Percentiles rank a stretch among this genome's conserved stretches.
phyloP scores from a whole-genome alignment of 1,140 invertebrate species.

The Homalodisca vitripennis region DNA sequence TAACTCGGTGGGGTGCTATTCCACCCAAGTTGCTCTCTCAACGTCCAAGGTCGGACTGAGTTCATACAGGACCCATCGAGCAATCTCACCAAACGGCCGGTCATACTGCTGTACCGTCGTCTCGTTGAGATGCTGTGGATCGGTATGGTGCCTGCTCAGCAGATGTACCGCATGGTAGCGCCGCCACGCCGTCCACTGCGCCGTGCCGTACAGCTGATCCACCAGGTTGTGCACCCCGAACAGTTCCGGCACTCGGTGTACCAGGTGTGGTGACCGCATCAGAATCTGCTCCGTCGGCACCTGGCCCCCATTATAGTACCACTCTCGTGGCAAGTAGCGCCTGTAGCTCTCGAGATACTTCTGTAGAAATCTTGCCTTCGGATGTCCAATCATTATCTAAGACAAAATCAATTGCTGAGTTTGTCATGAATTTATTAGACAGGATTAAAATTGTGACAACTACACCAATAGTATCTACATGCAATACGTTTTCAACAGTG shows the following conservation, averaged over 20 bases:
- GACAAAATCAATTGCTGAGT: too few relatives aligned
- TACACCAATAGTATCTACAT: too few relatives aligned
- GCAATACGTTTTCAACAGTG: too few relatives aligned
- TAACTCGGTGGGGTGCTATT: too few relatives aligned
- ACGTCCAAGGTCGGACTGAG: slow-evolving; percentile 40
- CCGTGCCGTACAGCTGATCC: slow-evolving; percentile 37
- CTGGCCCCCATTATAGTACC: slow-evolving; percentile 48
- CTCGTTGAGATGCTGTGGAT: slow-evolving; percentile 39
- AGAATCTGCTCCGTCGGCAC: slow-evolving; percentile 43
- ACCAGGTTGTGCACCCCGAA: slow-evolving; percentile 44
- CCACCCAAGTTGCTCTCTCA: too few relatives aligned
- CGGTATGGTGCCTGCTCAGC: slow-evolving; percentile 39
- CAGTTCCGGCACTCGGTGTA: slow-evolving; percentile 40
- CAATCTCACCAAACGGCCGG: slow-evolving; percentile 42
- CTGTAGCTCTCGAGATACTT: slow-evolving; percentile 45
- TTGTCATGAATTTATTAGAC: too few relatives aligned
- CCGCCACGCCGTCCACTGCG: slow-evolving; percentile 38
- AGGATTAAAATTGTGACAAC: too few relatives aligned
- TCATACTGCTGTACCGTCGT: slow-evolving; percentile 36
- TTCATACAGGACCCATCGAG: slow-evolving; percentile 39
- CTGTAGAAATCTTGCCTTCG: slow-evolving; percentile 44
- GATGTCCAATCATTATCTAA: slow-evolving; percentile 46
- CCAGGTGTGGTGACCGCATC: slow-evolving; percentile 37
- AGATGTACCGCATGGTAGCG: slow-evolving; percentile 42
- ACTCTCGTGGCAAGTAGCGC: slow-evolving; percentile 41